Conservation (phyloP, 2,888 invertebrate species). For the Hypselothyrea guttata region DNA sequence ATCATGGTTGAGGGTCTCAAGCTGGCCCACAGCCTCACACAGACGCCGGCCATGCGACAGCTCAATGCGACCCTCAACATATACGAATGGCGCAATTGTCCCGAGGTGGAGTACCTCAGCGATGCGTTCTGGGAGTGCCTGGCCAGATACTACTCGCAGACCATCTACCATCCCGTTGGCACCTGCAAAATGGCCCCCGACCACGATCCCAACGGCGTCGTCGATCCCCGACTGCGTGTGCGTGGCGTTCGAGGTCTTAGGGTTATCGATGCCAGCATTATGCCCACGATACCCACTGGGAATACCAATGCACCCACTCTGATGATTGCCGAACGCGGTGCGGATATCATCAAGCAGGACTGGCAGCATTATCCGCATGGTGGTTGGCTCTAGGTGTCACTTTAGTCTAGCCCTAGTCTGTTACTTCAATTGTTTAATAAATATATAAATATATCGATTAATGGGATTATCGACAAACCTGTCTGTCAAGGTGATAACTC, state of each 20-base stretch:
- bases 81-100: slow-evolving; percentile 87
- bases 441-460: neutral
- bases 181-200: slow-evolving; percentile 91
- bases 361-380: slow-evolving; percentile 82
- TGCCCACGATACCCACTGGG: slow-evolving; percentile 90
- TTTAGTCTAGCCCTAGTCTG: neutral
- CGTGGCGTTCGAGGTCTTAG: slow-evolving; percentile 87
- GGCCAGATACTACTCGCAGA: slow-evolving; percentile 88
- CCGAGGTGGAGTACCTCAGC: slow-evolving; percentile 85
- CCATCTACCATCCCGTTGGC: slow-evolving; percentile 91
- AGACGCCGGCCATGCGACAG: slow-evolving; percentile 85
- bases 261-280: slow-evolving; percentile 91
- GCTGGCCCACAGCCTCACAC: slow-evolving; percentile 85
- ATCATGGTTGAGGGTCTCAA: slow-evolving; percentile 90
- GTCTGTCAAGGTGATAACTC: neutral
- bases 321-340: slow-evolving; percentile 92
- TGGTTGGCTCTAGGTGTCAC: slow-evolving; percentile 39
- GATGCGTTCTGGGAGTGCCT: slow-evolving; percentile 91
- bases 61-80: slow-evolving; percentile 86
- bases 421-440: neutral
- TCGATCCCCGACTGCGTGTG: slow-evolving; percentile 87
- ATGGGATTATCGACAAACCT: neutral
- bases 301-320: slow-evolving; percentile 92
- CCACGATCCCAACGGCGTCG: slow-evolving; percentile 85
- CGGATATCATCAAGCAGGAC: slow-evolving; percentile 91